Evolutionary conservation across 2,113 vertebrate genomes (phyloP), one percentile per base, ranked within the genome.

Genomic region (Prunella himalayana): DNA sequence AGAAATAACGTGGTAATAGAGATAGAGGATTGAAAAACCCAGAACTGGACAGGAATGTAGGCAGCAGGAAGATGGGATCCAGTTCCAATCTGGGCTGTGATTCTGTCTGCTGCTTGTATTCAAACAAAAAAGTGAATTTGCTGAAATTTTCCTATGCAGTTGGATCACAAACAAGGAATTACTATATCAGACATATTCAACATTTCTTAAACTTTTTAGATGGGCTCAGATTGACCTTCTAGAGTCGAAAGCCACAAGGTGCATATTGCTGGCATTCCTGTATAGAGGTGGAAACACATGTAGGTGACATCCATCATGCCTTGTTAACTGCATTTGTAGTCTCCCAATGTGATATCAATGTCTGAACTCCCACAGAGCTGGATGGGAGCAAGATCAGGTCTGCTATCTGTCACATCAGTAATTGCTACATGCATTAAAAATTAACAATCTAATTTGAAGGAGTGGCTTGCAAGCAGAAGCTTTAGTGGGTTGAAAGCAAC

Each of bases 371-470:
- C 76, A 42, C 90, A 35, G 82, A 82, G 60, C 20, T 31, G 41
- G 82, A 73, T 33, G 82, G 79, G 82, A 93, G 86, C 76, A 75
- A 71, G 72, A 96, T 86, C 72, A 80, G 79, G 70, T 82, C 75
- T 91, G 86, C 81, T 94, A 69, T 84, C 80, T 94, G 76, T 93
- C 86, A 93, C 82, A 81, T 45, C 64, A 68, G 76, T 90, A 93
- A 96, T 83, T 81, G 82, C 82, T 92, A 88, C 73, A 35, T 19
- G 39, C 90, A 95, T 95, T 73, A 95, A 95, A 95, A 89, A 95
- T 88, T 92, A 94, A 88, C 79, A 70, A 83, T 56, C 81, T 94
- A 81, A 92, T 78, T 91, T 59, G 71, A 95, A 96, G 90, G 82
- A 86, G 82, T 89, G 83, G 83, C 50, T 63, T 86, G 49, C 78